Conservation (phyloP, 2,797 vertebrate genomes). For the Taenioides sp. region DNA sequence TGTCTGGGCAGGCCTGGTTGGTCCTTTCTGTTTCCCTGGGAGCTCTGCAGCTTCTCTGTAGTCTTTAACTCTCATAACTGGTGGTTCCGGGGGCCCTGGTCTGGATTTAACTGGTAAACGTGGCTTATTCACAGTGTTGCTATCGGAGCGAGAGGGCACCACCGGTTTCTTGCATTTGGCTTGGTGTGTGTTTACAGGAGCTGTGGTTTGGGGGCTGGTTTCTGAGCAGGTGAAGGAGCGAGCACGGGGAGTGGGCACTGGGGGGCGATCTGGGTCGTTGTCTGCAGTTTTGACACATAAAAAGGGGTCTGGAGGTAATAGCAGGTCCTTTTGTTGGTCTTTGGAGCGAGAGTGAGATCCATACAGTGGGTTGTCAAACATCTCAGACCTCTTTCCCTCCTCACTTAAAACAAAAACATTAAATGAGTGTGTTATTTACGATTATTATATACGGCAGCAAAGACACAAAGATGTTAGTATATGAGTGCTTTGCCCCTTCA, state of each 20-base stretch:
- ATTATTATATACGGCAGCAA: background rate
- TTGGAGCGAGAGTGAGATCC: slow-evolving; percentile 73
- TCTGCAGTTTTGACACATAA: slow-evolving; percentile 74
- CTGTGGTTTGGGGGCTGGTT: slow-evolving; percentile 59
- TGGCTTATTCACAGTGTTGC: slow-evolving; percentile 66
- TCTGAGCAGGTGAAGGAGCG: slow-evolving; percentile 90
- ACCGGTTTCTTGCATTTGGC: slow-evolving; percentile 79
- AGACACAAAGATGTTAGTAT: too few species aligned
- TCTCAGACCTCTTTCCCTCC: slow-evolving; percentile 77
- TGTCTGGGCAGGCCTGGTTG: slow-evolving; percentile 54
- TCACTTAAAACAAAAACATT: slow-evolving; percentile 59
- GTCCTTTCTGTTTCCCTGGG: slow-evolving; percentile 74
- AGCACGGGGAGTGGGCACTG: slow-evolving; percentile 80
- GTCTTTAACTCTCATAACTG: slow-evolving; percentile 77
- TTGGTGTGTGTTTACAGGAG: slow-evolving; percentile 45
- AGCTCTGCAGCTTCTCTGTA: slow-evolving; percentile 87
- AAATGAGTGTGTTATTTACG: background rate
- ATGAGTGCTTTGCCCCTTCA: background rate
- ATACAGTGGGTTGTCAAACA: slow-evolving; percentile 98
- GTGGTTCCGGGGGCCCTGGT: slow-evolving; percentile 58
- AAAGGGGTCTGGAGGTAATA: slow-evolving; percentile 61
- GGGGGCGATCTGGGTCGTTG: slow-evolving; percentile 68
- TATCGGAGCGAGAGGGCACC: slow-evolving; percentile 83
- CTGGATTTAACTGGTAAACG: slow-evolving; percentile 86
- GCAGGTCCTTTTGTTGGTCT: slow-evolving; percentile 83